These are phyloP conservation scores for Sebastolobus alascanus DNA, from an alignment of 2,797 vertebrate genomes.

Conservation along the genomic window DNA sequence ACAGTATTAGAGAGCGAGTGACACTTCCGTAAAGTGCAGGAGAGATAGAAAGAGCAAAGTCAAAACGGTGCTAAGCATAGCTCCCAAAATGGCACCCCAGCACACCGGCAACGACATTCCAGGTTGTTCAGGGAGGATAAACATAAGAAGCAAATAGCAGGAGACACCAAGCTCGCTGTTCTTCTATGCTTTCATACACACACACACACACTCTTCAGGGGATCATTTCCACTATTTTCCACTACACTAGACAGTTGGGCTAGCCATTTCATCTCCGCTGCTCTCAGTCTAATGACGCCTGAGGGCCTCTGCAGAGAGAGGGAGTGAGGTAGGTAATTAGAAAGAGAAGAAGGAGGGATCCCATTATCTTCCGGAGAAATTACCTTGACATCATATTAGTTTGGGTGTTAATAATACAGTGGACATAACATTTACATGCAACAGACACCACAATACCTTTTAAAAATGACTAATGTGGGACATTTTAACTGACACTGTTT, in stretches of 20 bases:
- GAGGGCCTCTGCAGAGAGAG: slow-evolving; percentile 36
- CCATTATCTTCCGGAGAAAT: slow-evolving; percentile 38
- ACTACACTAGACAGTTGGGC: slow-evolving; percentile 49
- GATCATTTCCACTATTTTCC: slow-evolving; percentile 59
- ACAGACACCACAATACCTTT: not conserved
- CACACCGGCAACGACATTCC: slow-evolving; percentile 12
- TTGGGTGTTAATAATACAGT: slow-evolving; percentile 27
- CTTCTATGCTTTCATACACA: not conserved
- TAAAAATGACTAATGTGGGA: not conserved
- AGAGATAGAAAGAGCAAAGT: slow-evolving; percentile 11
- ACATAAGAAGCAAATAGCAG: slow-evolving; percentile 25
- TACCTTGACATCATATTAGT: slow-evolving; percentile 27
- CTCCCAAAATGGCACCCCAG: slow-evolving; percentile 41
- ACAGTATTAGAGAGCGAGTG: not conserved
- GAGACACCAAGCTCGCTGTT: slow-evolving; percentile 24
- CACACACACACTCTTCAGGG: slow-evolving; percentile 28
- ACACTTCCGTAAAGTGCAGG: slow-evolving; percentile 8
- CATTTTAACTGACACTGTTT: not conserved
- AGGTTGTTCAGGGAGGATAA: slow-evolving; percentile 31
- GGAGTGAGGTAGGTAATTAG: slow-evolving; percentile 35
- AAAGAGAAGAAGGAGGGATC: slow-evolving; percentile 25
- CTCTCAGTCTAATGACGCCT: slow-evolving; percentile 46
- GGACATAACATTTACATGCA: slow-evolving; percentile 16
- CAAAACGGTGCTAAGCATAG: slow-evolving; percentile 14
- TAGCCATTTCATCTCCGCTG: slow-evolving; percentile 58